Evolutionary conservation across 2,113 vertebrate species (phyloP), one percentile per base, ranked within the genome.

Genomic region (Oncorhynchus gorbuscha): DNA sequence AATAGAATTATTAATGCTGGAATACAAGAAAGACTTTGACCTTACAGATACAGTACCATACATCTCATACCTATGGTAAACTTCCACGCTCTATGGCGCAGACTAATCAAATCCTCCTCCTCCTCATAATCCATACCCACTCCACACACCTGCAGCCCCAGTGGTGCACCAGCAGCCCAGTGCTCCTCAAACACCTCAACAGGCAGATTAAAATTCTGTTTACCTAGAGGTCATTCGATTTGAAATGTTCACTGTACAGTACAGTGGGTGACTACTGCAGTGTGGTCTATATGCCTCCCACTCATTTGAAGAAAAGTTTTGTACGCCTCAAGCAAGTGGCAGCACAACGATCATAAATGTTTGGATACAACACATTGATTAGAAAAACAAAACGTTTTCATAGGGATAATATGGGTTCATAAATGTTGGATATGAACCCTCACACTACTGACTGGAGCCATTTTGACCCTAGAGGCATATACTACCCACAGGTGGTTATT

Each of bases 101-200:
- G 30, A 69, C 28, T 69, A 69, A 69, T 69, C 18, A 69, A 32
- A 69, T 32, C 67, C 18, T 5, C 12, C 66, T 35, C 69, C 58
- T n/a, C 85, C 66, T 79, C 16, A 45, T 45, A 11, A 12, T 45
- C 39, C 84, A 76, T 74, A 69, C 48, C 39, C 35, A 72, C 64
- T 73, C 69, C 67, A 26, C 49, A 70, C 75, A 79, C 74, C 64
- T 73, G 66, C 68, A 28, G 32, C 71, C 75, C 79, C 74, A 32
- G 45, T 35, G 61, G 28, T 77, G 64, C 69, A 79, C 72, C 28
- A 73, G 45, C 73, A 74, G 67, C 75, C 48, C 61, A 45, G 22
- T 30, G 70, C 79, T 82, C 45, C 75, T 75, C 62, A n/a, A 74
- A 62, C 76, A 79, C 28, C 71, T 81, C 76, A 74, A 49, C 61